These are phyloP conservation scores for Diacarnus erythraeanus DNA, from an alignment of 37 sponge, comb jelly and placozoan species.

Conservation along the genomic window DNA sequence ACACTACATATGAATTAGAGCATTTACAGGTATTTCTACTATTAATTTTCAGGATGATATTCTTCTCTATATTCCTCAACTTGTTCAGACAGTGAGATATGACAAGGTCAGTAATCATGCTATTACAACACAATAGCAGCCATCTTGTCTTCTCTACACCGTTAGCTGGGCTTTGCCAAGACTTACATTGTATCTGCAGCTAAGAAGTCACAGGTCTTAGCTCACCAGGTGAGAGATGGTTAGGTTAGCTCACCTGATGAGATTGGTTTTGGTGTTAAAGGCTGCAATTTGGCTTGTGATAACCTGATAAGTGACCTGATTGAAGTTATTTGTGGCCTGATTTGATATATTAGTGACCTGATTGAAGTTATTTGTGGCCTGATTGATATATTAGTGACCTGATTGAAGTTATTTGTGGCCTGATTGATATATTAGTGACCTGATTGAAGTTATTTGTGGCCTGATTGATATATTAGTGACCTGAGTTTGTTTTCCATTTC, in stretches of 20 bases:
- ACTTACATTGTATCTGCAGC: slow-evolving; percentile 78
- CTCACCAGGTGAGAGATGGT: slow-evolving; percentile 73
- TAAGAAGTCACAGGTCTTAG: slow-evolving; percentile 81
- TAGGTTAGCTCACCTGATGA: neutral
- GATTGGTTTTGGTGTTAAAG: neutral
- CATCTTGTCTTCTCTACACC: neutral
- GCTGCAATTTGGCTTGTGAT: slow-evolving; percentile 6
- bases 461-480: no score
- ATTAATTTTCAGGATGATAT: slow-evolving; percentile 60
- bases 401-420: no score
- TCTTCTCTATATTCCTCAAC: slow-evolving; percentile 89
- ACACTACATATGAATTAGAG: no score
- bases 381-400: no score
- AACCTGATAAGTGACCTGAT: no score
- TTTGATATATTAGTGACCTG: no score
- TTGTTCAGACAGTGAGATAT: slow-evolving; percentile 91
- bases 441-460: no score
- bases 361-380: no score
- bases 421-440: no score
- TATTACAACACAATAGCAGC: neutral
- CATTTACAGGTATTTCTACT: neutral
- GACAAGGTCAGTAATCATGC: slow-evolving; percentile 63
- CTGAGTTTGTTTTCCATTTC: no score
- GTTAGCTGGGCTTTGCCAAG: slow-evolving; percentile 73
- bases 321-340: no score